Conservation (phyloP, 1,140 invertebrate genomes). For the Bicyclus anynana region DNA sequence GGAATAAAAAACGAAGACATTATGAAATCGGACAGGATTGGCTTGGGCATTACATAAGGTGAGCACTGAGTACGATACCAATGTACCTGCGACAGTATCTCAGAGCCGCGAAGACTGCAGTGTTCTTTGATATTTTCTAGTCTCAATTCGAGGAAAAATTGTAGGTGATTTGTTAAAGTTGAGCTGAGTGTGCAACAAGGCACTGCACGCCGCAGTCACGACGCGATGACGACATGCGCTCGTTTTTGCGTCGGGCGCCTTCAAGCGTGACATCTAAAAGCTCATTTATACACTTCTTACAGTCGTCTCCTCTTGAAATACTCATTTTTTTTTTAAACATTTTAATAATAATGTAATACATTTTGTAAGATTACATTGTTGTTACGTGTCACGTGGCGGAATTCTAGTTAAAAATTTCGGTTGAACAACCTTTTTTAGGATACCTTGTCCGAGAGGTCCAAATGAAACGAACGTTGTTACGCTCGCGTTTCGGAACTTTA, state of each 20-base stretch:
- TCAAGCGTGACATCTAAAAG: conserved; percentile 67
- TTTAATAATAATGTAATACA: conserved; percentile 19
- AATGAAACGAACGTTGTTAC: conserved; percentile 1
- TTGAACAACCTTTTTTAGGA: conserved; percentile 11
- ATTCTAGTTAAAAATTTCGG: conserved; percentile 3
- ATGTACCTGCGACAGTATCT: conserved; percentile 14
- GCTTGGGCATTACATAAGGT: conserved; percentile 36
- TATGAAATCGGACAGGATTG: conserved; percentile 40
- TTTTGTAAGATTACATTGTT: conserved; percentile 14
- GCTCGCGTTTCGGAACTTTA: conserved; percentile 2
- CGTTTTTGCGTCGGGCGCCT: conserved; percentile 53
- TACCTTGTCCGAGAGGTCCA: neutral
- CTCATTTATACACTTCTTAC: conserved; percentile 67
- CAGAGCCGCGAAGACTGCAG: conserved; percentile 14
- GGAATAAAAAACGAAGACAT: conserved; percentile 45
- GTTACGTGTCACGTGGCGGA: conserved; percentile 12
- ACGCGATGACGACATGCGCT: conserved; percentile 44
- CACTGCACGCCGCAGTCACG: conserved; percentile 39
- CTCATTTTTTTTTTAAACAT: conserved; percentile 47
- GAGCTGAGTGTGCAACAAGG: conserved; percentile 24
- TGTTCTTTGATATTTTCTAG: conserved; percentile 21
- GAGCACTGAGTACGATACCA: conserved; percentile 31
- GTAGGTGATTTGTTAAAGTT: conserved; percentile 24
- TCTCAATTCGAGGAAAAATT: conserved; percentile 17
- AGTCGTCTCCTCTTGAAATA: conserved; percentile 45